phyloP scores from a whole-genome alignment of 2,797 vertebrate species.

The Peromyscus nudipes region DNA sequence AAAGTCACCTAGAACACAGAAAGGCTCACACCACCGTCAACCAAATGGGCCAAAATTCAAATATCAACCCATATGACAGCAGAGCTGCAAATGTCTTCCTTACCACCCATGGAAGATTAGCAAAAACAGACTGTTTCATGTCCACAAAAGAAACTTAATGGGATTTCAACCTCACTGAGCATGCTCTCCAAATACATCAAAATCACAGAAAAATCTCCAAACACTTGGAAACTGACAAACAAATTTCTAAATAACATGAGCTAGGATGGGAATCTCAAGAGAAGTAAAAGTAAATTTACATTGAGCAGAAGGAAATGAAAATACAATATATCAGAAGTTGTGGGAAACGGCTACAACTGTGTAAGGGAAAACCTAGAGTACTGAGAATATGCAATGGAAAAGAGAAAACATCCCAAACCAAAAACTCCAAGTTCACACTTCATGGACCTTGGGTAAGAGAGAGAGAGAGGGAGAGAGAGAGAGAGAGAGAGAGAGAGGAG shows the following conservation, averaged over 20 bases:
- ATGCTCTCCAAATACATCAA: neutral
- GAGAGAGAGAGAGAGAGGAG: too few relatives aligned
- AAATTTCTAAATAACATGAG: neutral
- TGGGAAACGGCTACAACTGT: neutral
- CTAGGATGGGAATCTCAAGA: neutral
- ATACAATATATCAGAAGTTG: neutral
- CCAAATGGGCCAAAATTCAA: neutral
- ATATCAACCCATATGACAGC: too few relatives aligned
- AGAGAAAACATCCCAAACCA: neutral
- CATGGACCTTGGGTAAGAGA: neutral
- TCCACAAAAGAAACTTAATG: neutral
- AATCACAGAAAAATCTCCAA: neutral
- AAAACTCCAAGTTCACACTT: neutral
- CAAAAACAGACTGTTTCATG: neutral
- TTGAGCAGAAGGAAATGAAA: neutral
- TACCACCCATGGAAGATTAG: neutral
- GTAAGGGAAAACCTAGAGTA: neutral
- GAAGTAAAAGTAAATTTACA: neutral
- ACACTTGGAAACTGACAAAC: neutral
- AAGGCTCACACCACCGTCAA: neutral
- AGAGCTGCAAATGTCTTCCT: neutral
- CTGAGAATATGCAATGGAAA: neutral
- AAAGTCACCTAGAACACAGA: neutral
- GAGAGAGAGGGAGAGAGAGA: too few relatives aligned
- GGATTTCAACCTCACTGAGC: neutral